Conservation (phyloP, 2,797 vertebrate species). For the Todus mexicanus region DNA sequence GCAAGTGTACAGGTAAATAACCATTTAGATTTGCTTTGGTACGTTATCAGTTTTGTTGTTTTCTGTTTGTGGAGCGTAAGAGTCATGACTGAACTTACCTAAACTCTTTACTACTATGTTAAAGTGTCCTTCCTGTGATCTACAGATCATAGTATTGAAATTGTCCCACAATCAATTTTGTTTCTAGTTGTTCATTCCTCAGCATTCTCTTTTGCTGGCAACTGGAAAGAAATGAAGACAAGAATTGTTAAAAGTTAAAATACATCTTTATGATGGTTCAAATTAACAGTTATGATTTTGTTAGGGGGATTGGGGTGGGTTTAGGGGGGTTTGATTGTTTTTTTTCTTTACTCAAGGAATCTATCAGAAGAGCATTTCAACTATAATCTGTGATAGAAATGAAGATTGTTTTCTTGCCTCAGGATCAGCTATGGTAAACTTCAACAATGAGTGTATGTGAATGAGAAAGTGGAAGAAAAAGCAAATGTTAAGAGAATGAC, state of each 20-base stretch:
- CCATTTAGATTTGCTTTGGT: background rate
- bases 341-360: background rate
- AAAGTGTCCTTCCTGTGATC: background rate
- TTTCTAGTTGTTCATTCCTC: background rate
- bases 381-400: background rate
- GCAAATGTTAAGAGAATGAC: background rate
- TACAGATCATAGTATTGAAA: background rate
- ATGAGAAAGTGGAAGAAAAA: background rate
- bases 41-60: background rate
- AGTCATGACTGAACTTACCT: background rate
- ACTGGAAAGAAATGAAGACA: background rate
- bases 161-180: background rate
- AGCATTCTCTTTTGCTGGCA: background rate
- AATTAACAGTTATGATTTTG: background rate
- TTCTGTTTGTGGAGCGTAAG: background rate
- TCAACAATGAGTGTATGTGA: background rate
- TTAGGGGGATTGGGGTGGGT: rapidly evolving
- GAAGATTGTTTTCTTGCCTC: background rate
- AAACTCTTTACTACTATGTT: background rate
- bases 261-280: background rate
- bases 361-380: background rate
- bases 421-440: background rate
- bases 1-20: background rate
- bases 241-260: background rate
- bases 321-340: background rate